Evolutionary conservation across 2,797 vertebrate genomes (phyloP), one percentile per base, ranked within the genome.

Genomic region (Rhinoraja longicauda): DNA sequence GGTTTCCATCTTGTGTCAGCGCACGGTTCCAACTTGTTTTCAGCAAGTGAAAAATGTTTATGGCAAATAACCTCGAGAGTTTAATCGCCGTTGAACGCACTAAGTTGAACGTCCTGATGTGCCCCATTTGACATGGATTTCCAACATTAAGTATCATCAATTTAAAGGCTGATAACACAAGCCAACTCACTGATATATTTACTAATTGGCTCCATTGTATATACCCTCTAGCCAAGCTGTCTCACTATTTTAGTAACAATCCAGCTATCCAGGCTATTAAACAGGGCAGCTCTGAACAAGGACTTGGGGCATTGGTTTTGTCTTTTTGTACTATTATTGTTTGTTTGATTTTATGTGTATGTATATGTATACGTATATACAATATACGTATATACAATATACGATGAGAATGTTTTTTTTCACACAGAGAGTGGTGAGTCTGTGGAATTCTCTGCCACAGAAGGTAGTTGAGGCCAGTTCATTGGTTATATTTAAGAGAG

Each of bases 1-100:
- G 62, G 15, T 88, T 36, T 88, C n/a, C n/a, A 67, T 88, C n/a
- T 88, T 32, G 62, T 36, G n/a, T 88, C 84, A 88, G 59, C 15
- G 9, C 59, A 19, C 59, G 32, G 67, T 19, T 67, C n/a, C 19
- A 67, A 9, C n/a, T 88, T 32, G 88, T 32, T 67, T 62, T 67
- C n/a, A 9, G 8, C 32, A 2, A 64, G 32, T 67, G 84, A 32
- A 88, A 88, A 29, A 8, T 67, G 3, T 7, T 17, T 8, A 64
- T 67, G 17, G 4, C 24, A 88, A 88, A 17, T 88, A 19, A 6
- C 57, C 13, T 62, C n/a, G 82, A 19, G 57, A 5, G 29, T 13
- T 86, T 62, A 17, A 62, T 86, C 57, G 62, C 57, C 29, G 62
- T 86, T 86, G n/a, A 81, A 45, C 8, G 36, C 17, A 26, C 45